These are phyloP conservation scores for Desoria tigrina DNA, from an alignment of 2,888 invertebrate genomes.

Conservation along the genomic window DNA sequence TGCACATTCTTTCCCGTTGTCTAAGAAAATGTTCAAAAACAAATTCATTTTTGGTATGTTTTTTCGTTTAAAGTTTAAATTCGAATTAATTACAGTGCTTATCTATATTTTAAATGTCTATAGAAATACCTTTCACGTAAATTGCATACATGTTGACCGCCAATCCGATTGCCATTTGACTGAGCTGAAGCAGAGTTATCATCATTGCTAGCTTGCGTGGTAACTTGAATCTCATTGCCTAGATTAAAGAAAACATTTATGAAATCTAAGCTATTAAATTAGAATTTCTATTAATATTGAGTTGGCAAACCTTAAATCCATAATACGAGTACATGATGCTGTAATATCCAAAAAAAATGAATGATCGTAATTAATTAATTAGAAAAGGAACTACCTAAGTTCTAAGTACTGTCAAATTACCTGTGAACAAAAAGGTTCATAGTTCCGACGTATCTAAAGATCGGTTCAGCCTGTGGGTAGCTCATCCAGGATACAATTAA, in stretches of 20 bases:
- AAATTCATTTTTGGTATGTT: background rate
- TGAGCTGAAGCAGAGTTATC: slow-evolving; percentile 26
- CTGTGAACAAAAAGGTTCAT: slow-evolving; percentile 26
- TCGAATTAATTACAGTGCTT: background rate
- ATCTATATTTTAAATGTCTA: background rate
- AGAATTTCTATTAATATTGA: background rate
- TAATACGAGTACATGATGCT: slow-evolving; percentile 43
- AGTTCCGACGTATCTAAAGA: slow-evolving; percentile 21
- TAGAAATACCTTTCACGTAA: slow-evolving; percentile 15
- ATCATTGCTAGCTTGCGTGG: slow-evolving; percentile 23
- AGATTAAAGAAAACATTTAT: background rate
- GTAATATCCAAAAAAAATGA: slow-evolving; percentile 6
- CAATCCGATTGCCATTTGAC: slow-evolving; percentile 28
- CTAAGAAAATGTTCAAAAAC: slow-evolving; percentile 17
- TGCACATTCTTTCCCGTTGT: slow-evolving; percentile 38
- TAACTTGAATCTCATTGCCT: slow-evolving; percentile 22
- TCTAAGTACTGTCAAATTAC: background rate
- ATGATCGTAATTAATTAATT: background rate
- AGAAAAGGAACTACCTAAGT: background rate
- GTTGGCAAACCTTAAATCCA: slow-evolving; percentile 35
- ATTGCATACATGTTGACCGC: slow-evolving; percentile 16
- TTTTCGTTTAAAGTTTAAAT: background rate
- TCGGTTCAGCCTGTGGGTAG: slow-evolving; percentile 26
- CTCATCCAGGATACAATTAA: slow-evolving; percentile 25
- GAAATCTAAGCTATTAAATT: background rate